phyloP scores from a whole-genome alignment of 2,888 invertebrate species.

The Eupithecia exiguata region DNA sequence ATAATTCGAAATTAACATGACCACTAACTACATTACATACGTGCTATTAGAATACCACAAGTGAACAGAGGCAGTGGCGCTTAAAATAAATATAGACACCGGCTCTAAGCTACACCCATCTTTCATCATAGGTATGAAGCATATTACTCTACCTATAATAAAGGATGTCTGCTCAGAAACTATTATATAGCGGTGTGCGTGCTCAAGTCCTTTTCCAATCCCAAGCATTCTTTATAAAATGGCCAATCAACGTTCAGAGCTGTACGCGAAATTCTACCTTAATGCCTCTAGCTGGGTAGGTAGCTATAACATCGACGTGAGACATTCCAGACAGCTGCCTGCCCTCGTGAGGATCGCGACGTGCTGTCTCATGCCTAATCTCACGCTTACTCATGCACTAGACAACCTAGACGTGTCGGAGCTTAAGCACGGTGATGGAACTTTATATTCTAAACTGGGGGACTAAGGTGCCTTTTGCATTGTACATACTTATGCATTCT shows the following conservation, averaged over 20 bases:
- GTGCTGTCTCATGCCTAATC: conserved; percentile 42
- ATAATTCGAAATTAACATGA: neutral
- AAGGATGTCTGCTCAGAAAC: neutral
- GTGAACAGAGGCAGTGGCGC: neutral
- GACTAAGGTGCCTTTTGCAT: conserved; percentile 13
- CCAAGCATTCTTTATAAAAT: conserved; percentile 38
- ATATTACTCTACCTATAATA: neutral
- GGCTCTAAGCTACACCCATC: neutral
- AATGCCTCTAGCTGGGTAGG: neutral
- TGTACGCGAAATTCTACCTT: conserved; percentile 35
- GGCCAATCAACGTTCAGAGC: conserved; percentile 42
- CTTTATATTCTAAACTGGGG: conserved; percentile 22
- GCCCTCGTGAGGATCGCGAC: conserved; percentile 41
- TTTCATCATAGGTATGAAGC: neutral
- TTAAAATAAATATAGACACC: neutral
- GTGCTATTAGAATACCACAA: neutral
- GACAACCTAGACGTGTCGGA: conserved; percentile 32
- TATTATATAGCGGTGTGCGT: conserved; percentile 33
- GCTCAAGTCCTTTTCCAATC: conserved; percentile 36
- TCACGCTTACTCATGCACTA: conserved; percentile 36
- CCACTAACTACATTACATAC: neutral
- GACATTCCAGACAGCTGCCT: conserved; percentile 41
- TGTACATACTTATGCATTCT: neutral
- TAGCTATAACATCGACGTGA: conserved; percentile 24
- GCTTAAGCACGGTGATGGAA: conserved; percentile 22